Conservation (phyloP, 1,140 invertebrate species). For the Ditylenchus dipsaci region DNA sequence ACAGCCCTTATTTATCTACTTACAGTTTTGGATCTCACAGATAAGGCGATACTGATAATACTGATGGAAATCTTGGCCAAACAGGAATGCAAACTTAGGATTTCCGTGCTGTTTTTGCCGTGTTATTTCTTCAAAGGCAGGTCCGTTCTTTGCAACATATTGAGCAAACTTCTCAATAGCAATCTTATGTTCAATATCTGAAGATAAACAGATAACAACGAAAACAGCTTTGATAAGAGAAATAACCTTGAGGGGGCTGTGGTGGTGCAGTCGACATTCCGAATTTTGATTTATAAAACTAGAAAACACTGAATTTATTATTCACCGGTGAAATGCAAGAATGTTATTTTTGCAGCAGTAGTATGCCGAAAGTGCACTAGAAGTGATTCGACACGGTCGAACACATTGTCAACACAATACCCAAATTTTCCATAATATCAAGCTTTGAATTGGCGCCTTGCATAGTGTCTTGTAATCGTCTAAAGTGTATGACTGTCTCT, state of each 20-base stretch:
- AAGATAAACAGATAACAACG: conserved; percentile 19
- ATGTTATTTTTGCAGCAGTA: no score
- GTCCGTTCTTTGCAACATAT: conserved; percentile 95
- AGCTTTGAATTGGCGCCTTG: no score
- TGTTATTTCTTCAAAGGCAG: conserved; percentile 94
- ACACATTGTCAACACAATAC: no score
- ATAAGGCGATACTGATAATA: conserved; percentile 91
- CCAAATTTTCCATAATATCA: no score
- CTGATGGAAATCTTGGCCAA: conserved; percentile 86
- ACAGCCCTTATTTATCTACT: conserved; percentile 6
- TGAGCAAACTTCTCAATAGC: conserved; percentile 96
- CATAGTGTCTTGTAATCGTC: no score
- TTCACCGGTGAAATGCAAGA: no score
- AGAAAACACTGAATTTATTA: no score
- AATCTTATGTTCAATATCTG: conserved; percentile 84
- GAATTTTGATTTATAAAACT: no score
- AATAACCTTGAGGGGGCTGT: neutral
- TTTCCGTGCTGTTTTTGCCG: conserved; percentile 96
- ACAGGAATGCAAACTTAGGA: conserved; percentile 90
- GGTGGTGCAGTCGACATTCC: neutral
- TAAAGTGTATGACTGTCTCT: no score
- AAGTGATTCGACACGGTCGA: no score
- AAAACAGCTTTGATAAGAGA: neutral
- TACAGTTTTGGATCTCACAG: conserved; percentile 41
- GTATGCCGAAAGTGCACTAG: no score